These are phyloP conservation scores for Menura novaehollandiae DNA, from an alignment of 2,113 vertebrate species.

Conservation along the genomic window DNA sequence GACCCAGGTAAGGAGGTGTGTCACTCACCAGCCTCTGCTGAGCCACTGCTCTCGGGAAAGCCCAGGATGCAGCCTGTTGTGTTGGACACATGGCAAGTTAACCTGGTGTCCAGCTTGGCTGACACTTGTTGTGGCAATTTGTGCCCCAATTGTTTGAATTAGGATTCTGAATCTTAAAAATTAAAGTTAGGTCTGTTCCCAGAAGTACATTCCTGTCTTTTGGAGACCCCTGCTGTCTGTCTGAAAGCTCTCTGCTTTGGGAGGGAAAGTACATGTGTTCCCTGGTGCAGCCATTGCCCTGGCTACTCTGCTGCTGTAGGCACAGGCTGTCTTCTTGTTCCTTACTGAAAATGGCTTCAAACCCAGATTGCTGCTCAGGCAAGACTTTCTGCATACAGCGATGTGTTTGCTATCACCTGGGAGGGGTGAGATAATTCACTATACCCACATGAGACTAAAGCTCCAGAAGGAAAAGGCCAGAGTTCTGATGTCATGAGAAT, in stretches of 20 bases:
- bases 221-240: accelerated
- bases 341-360: background rate
- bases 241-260: background rate
- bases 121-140: accelerated
- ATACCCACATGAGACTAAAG: accelerated
- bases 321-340: background rate
- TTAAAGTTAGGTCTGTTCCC: background rate
- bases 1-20: conserved; percentile 62
- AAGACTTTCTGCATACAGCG: background rate
- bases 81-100: accelerated
- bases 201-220: background rate
- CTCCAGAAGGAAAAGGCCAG: background rate
- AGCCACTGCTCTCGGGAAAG: background rate
- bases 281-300: background rate
- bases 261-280: accelerated
- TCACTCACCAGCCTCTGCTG: background rate
- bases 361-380: background rate
- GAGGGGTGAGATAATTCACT: background rate
- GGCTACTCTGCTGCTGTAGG: background rate
- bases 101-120: background rate
- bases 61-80: background rate
- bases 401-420: background rate
- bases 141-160: accelerated
- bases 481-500: background rate
- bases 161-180: background rate